phyloP scores from a whole-genome alignment of 1,140 invertebrate genomes.

The Listronotus oregonensis region DNA sequence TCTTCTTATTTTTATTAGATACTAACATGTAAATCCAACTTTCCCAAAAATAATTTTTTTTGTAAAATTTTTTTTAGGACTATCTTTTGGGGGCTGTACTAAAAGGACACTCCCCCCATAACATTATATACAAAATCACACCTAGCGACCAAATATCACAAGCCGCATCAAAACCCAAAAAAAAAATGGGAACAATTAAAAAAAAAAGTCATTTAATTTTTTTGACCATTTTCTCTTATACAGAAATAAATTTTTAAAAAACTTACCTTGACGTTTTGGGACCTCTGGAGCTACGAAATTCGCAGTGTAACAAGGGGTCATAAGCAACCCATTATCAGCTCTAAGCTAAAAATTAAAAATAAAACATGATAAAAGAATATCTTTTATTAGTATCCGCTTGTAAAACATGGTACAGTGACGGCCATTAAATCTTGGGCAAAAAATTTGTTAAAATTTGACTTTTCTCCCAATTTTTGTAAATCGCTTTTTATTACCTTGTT shows the following conservation, averaged over 20 bases:
- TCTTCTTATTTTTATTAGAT: too few relatives aligned
- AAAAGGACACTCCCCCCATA: conserved; percentile 96
- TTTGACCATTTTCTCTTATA: too few relatives aligned
- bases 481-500: too few relatives aligned
- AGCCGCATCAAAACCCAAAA: conserved; percentile 85
- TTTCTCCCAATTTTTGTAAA: too few relatives aligned
- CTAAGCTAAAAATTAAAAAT: conserved; percentile 51
- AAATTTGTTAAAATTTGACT: too few relatives aligned
- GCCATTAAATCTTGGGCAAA: too few relatives aligned
- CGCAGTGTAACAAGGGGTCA: conserved; percentile 99
- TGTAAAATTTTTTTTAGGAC: conserved; percentile 88
- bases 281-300: conserved; percentile 99
- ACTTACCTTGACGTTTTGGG: conserved; percentile 86
- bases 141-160: conserved; percentile 99
- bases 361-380: too few relatives aligned
- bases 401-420: too few relatives aligned
- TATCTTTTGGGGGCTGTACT: conserved; percentile 89
- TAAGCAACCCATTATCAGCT: conserved; percentile 70
- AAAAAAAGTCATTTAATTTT: too few relatives aligned
- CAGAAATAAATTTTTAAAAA: too few relatives aligned
- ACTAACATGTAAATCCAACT: conserved; percentile 70
- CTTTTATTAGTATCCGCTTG: too few relatives aligned
- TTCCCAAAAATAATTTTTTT: conserved; percentile 89
- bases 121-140: conserved; percentile 94
- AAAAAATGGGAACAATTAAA: too few relatives aligned